These are phyloP conservation scores for Pristionchus arcanus DNA, from an alignment of 2,888 invertebrate species.

Conservation along the genomic window DNA sequence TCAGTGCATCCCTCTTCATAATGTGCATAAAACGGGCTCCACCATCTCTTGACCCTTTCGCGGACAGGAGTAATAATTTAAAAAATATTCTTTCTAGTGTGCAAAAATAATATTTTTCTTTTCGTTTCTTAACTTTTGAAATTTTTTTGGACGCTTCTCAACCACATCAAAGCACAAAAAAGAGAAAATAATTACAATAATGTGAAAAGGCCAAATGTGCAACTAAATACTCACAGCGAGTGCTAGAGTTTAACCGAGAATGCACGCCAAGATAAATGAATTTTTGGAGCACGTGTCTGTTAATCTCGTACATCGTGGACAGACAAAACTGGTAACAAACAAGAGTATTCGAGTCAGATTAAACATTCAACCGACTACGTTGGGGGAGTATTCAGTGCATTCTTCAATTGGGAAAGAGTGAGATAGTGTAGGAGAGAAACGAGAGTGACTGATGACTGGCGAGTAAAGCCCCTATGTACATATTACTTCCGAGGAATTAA, in stretches of 20 bases:
- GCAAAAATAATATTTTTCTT: too few species aligned
- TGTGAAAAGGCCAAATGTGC: too few species aligned
- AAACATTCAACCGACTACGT: conserved; percentile 6
- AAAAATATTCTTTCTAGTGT: too few species aligned
- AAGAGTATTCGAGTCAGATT: conserved; percentile 14
- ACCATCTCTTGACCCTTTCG: background rate
- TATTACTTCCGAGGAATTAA: background rate
- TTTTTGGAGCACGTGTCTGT: background rate
- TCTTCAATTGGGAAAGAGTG: background rate
- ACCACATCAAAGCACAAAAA: too few species aligned
- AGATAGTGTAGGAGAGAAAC: background rate
- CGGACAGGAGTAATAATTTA: too few species aligned
- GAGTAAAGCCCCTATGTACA: conserved; percentile 27
- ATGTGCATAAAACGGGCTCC: background rate
- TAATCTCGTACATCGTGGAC: background rate
- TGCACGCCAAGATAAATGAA: background rate
- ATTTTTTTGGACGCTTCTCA: too few species aligned
- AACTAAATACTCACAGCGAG: too few species aligned
- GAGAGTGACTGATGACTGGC: background rate
- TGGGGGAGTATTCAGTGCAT: background rate
- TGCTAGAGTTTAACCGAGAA: background rate
- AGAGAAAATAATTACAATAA: too few species aligned
- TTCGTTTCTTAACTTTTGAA: too few species aligned
- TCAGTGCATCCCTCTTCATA: background rate
- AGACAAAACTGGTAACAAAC: conserved; percentile 31